Conservation (phyloP, 92 coral and sea anemone species). For the Epizoanthus illoricatus region DNA sequence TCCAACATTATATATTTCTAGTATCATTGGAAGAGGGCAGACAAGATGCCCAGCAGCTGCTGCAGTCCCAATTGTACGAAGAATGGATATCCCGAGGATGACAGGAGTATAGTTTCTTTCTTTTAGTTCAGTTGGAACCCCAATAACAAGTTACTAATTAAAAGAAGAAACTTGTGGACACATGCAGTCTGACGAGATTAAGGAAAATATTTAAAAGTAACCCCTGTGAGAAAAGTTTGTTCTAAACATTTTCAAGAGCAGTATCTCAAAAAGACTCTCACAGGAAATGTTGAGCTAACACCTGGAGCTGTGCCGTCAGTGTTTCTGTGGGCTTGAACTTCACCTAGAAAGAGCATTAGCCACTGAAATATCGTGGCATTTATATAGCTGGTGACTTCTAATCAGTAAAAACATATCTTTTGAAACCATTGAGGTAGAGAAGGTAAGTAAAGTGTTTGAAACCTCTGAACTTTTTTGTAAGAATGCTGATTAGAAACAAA, state of each 20-base stretch:
- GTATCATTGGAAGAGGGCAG: no score
- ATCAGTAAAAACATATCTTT: no score
- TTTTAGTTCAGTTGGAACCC: constrained; percentile 41
- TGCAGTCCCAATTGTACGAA: constrained; percentile 3
- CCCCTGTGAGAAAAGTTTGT: constrained; percentile 52
- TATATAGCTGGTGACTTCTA: no score
- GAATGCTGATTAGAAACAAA: no score
- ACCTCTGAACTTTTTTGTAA: no score
- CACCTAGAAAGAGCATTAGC: constrained; percentile 65
- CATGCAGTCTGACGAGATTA: constrained; percentile 66
- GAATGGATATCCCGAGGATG: constrained; percentile 25
- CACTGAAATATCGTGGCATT: neutral
- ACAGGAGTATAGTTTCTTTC: constrained; percentile 43
- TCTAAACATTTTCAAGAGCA: constrained; percentile 64
- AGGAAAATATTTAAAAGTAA: constrained; percentile 53
- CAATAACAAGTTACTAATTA: constrained; percentile 31
- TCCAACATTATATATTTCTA: no score
- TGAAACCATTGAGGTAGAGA: no score
- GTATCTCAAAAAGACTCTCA: constrained; percentile 60
- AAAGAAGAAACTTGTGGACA: constrained; percentile 59
- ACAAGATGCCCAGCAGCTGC: neutral
- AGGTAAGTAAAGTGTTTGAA: no score
- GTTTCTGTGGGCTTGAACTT: constrained; percentile 58
- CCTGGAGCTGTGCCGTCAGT: constrained; percentile 63
- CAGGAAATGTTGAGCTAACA: constrained; percentile 46